Base-by-base conservation (phyloP, 1,140 invertebrate genomes). In the Hycleus cichorii region DNA sequence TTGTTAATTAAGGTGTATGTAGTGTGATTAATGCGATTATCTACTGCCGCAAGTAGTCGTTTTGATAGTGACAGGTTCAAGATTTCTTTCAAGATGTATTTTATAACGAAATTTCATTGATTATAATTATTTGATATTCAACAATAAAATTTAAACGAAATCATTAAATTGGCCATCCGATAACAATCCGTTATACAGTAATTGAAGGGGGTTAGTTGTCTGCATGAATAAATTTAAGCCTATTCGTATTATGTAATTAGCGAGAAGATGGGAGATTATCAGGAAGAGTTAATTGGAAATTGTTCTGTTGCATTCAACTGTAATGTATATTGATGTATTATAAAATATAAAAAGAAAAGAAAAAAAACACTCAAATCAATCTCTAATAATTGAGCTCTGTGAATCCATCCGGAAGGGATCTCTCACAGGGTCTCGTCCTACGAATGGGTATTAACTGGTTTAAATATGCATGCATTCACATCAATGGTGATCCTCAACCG, bases 211-310 rank as follows among this genome's bases (percentile, higher is more conserved):
- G 51, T 56, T 59, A 50, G 46, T 43, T 56, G 50, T 55, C 43
- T 52, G 47, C 60, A 47, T 42, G 50, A 62, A 50, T 51, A 55
- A 59, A 57, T 63, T 63, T 65, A 64, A 64, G 53, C 57, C 49
- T 46, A 59, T 57, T 59, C 56, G 39, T 47, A 32, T 52, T 44
- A 44, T 9, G 62, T 63, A 63, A 65, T 65, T 65, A 63, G 52
- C 58, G 51, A 45, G 44, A 47, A 54, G 58, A 51, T 55, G 51
- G 55, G 56, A 57, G 60, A 63, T 63, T 65, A 59, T 45, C 40
- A 39, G 52, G 58, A 65, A 53, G 59, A 56, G 59, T 66, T 66
- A 66, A 66, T 66, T 66, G 61, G 64, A 66, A 66, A 64, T 61
- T 61, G 62, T 62, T 66, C 59, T 42, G 25, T 52, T 11, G n/a